phyloP scores from a whole-genome alignment of 2,113 vertebrate species.

The Heterocephalus glaber region DNA sequence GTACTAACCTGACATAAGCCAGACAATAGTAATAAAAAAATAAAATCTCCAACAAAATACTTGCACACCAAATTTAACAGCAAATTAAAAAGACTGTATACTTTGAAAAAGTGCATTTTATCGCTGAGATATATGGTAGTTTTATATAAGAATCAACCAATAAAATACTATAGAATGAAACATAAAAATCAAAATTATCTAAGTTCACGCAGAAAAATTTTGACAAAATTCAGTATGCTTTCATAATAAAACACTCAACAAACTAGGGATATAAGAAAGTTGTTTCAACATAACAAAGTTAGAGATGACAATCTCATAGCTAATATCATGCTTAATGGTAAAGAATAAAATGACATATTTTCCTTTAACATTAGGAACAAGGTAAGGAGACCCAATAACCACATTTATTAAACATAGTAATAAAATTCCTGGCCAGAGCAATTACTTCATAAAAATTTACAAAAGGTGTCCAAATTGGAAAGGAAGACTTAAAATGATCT shows the following conservation, averaged over 20 bases:
- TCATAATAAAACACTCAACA: not conserved
- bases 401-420: not conserved
- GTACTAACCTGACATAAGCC: not conserved
- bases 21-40: not conserved
- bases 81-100: not conserved
- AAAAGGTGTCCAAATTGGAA: not conserved
- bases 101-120: not conserved
- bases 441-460: not conserved
- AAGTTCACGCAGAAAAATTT: not conserved
- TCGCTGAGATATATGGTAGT: not conserved
- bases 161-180: not conserved
- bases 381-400: too few species aligned
- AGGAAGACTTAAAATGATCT: not conserved
- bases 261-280: not conserved
- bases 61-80: not conserved
- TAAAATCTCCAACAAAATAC: not conserved
- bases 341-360: not conserved
- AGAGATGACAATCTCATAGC: not conserved
- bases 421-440: not conserved
- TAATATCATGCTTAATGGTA: not conserved
- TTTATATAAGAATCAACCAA: not conserved
- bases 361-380: not conserved
- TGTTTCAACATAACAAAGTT: not conserved
- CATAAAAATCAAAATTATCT: not conserved
- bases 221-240: not conserved